phyloP scores from a whole-genome alignment of 2,797 vertebrate genomes.

The Typhlichthys subterraneus region DNA sequence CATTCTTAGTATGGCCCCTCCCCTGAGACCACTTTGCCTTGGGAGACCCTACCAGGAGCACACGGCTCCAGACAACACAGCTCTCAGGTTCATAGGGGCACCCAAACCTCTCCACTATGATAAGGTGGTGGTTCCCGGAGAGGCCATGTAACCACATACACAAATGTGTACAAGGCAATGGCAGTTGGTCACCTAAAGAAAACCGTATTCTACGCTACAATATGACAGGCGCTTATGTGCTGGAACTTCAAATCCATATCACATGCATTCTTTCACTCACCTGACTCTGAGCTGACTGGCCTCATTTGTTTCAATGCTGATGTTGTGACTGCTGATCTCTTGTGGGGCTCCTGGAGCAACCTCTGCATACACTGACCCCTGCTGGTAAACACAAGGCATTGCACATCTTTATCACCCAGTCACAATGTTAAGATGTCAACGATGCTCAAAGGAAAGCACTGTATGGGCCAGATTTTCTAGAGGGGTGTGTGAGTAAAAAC shows the following conservation, averaged over 20 bases:
- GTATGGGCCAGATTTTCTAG: too few relatives aligned
- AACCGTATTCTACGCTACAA: too few relatives aligned
- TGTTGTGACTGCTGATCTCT: slow-evolving; percentile 76
- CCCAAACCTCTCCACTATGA: too few relatives aligned
- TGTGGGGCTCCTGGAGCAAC: slow-evolving; percentile 87
- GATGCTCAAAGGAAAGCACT: neutral
- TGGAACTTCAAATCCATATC: neutral
- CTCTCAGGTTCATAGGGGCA: too few relatives aligned
- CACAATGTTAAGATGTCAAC: neutral
- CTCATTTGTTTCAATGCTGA: slow-evolving; percentile 71
- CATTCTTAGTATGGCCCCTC: too few relatives aligned
- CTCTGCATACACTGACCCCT: slow-evolving; percentile 75
- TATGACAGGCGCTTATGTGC: too few relatives aligned
- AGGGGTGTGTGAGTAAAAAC: too few relatives aligned
- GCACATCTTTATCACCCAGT: neutral
- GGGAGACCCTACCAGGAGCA: too few relatives aligned
- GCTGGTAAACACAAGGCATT: slow-evolving; percentile 30
- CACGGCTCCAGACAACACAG: too few relatives aligned
- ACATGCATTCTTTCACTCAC: slow-evolving; percentile 67
- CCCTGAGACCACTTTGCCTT: too few relatives aligned
- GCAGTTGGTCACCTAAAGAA: too few relatives aligned
- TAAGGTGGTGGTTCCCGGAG: too few relatives aligned
- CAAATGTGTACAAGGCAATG: neutral
- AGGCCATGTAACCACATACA: neutral
- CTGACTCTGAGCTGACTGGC: slow-evolving; percentile 78